A percentile compares a stretch with the other conserved stretches of the same genome.
These are phyloP conservation scores for Galemys pyrenaicus DNA, from an alignment of 2,113 vertebrate genomes.

Conservation along the genomic window DNA sequence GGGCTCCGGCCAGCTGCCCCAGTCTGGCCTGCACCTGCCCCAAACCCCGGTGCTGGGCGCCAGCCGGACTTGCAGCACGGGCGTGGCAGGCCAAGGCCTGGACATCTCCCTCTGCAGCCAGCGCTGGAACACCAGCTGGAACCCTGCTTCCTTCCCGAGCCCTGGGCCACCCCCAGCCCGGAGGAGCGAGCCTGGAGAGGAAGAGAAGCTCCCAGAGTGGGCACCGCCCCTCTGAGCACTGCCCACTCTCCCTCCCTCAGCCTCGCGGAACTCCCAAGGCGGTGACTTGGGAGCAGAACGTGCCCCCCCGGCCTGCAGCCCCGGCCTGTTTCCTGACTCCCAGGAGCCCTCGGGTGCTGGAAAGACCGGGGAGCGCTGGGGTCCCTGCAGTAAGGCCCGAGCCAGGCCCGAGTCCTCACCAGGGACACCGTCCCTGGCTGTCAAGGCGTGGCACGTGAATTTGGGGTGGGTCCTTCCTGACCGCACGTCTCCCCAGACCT, in stretches of 20 bases:
- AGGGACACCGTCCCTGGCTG: too few relatives aligned
- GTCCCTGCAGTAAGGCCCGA: background rate
- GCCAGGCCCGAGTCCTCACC: background rate
- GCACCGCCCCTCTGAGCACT: too few relatives aligned
- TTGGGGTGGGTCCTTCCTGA: background rate
- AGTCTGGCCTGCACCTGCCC: background rate
- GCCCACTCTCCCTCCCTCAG: too few relatives aligned
- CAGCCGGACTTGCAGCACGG: background rate
- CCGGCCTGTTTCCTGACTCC: too few relatives aligned
- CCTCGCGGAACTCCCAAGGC: too few relatives aligned
- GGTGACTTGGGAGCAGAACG: too few relatives aligned
- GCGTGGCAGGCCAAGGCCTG: background rate
- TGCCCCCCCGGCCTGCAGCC: too few relatives aligned
- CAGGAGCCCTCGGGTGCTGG: too few relatives aligned
- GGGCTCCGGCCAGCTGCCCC: too few relatives aligned
- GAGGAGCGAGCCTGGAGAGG: background rate
- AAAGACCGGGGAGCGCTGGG: too few relatives aligned
- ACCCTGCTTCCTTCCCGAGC: background rate
- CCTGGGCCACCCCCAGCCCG: fast-evolving
- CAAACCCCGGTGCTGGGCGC: too few relatives aligned
- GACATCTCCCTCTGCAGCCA: background rate
- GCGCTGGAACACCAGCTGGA: background rate
- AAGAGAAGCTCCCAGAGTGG: too few relatives aligned
- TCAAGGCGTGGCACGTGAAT: background rate
- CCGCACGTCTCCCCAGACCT: background rate